Conservation (phyloP, 2,888 invertebrate species). For the Diarsia dahlii region DNA sequence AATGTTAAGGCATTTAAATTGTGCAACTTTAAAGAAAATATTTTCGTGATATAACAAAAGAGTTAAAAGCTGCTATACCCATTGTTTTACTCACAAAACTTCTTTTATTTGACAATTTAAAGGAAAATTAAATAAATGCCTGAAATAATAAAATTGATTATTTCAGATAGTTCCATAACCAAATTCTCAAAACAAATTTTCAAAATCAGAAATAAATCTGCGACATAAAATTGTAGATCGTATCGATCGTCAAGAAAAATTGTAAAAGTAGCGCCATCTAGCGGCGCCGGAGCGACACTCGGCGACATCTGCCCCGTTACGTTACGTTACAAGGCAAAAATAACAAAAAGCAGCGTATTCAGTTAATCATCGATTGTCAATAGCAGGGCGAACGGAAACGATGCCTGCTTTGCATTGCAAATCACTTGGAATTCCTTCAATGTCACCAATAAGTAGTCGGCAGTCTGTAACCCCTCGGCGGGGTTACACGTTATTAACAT, state of each 20-base stretch:
- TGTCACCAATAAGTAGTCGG: slow-evolving; percentile 79
- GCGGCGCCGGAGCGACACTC: slow-evolving; percentile 32
- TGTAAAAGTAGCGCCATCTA: slow-evolving; percentile 69
- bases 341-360: slow-evolving; percentile 75
- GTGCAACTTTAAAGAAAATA: too few species aligned
- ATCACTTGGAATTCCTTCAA: slow-evolving; percentile 83
- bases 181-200: too few species aligned
- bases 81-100: neutral
- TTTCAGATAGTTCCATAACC: too few species aligned
- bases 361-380: slow-evolving; percentile 85
- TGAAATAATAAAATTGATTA: neutral
- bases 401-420: slow-evolving; percentile 85
- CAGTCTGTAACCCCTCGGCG: slow-evolving; percentile 72
- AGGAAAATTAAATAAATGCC: too few species aligned
- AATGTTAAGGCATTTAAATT: too few species aligned
- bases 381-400: slow-evolving; percentile 79
- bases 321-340: slow-evolving; percentile 79
- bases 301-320: slow-evolving; percentile 76
- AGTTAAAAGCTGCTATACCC: neutral
- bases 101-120: neutral
- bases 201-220: neutral
- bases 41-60: too few species aligned
- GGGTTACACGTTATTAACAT: slow-evolving; percentile 84
- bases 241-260: slow-evolving; percentile 48
- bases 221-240: neutral